phyloP scores from a whole-genome alignment of 1,140 invertebrate species.

The Procambarus virginalis region DNA sequence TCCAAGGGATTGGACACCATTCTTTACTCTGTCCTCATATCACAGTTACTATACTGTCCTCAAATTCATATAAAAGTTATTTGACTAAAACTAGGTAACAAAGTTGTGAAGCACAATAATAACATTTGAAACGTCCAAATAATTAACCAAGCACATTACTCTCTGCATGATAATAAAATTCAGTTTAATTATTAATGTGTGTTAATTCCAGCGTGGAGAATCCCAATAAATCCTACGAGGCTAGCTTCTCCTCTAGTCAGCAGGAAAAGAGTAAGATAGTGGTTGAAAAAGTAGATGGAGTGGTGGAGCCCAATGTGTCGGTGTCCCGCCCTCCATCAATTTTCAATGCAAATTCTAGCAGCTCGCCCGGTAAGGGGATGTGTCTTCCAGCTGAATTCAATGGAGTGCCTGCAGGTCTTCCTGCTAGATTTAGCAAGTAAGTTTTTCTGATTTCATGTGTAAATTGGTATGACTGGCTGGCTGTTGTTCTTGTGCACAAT shows the following conservation, averaged over 20 bases:
- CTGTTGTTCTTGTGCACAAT: no score
- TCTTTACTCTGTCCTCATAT: no score
- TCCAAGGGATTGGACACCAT: no score
- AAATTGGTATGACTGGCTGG: no score
- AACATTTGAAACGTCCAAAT: no score
- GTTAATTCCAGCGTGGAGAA: constrained; percentile 47
- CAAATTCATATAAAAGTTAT: no score
- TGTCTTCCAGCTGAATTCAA: constrained; percentile 67
- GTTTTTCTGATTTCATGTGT: neutral
- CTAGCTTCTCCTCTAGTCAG: constrained; percentile 76
- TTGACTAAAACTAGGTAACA: no score
- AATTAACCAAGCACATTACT: no score
- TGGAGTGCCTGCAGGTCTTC: constrained; percentile 57
- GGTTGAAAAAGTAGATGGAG: constrained; percentile 86
- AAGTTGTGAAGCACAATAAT: no score
- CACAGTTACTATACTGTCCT: no score
- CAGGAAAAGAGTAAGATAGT: constrained; percentile 87
- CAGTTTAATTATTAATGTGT: neutral
- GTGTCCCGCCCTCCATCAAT: constrained; percentile 29
- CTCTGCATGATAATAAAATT: no score
- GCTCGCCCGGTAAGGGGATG: constrained; percentile 52
- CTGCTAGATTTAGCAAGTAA: constrained; percentile 66
- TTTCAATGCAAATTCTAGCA: constrained; percentile 9
- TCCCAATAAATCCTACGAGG: constrained; percentile 57
- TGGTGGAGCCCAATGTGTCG: constrained; percentile 79